Evolutionary conservation across 1,140 invertebrate species (phyloP).

Genomic region (Triops cancriformis): DNA sequence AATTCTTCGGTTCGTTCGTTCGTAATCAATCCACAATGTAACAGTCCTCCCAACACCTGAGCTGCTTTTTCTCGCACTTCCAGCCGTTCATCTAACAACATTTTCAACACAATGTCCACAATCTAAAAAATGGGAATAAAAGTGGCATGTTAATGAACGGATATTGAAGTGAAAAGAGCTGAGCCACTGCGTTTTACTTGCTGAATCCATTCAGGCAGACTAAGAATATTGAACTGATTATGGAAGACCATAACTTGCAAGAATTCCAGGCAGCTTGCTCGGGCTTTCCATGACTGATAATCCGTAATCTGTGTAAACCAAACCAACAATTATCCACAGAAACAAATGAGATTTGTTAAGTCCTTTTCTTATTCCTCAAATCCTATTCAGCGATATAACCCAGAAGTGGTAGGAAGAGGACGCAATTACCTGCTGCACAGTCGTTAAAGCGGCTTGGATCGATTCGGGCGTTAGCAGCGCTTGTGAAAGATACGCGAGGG

Average conservation of each 20-base stretch:
- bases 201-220: constrained; percentile 46
- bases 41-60: constrained; percentile 69
- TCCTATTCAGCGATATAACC: no score
- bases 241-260: constrained; percentile 73
- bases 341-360: no score
- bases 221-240: constrained; percentile 66
- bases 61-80: constrained; percentile 74
- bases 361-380: no score
- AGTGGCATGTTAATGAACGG: constrained; percentile 20
- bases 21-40: constrained; percentile 71
- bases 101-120: constrained; percentile 49
- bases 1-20: constrained; percentile 40
- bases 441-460: constrained; percentile 46
- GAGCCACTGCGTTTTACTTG: constrained; percentile 38
- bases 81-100: constrained; percentile 58
- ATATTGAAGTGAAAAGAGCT: constrained; percentile 20
- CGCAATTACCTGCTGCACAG: neutral
- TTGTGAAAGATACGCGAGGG: constrained; percentile 56
- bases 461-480: constrained; percentile 45
- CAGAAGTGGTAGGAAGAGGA: no score
- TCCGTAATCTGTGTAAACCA: constrained; percentile 37
- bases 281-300: constrained; percentile 63
- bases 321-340: neutral
- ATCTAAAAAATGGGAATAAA: constrained; percentile 33
- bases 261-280: constrained; percentile 60